Percentiles rank a stretch among this genome's conserved stretches.
Conservation (phyloP, 2,888 invertebrate genomes). For the Drosophila mercatorum region DNA sequence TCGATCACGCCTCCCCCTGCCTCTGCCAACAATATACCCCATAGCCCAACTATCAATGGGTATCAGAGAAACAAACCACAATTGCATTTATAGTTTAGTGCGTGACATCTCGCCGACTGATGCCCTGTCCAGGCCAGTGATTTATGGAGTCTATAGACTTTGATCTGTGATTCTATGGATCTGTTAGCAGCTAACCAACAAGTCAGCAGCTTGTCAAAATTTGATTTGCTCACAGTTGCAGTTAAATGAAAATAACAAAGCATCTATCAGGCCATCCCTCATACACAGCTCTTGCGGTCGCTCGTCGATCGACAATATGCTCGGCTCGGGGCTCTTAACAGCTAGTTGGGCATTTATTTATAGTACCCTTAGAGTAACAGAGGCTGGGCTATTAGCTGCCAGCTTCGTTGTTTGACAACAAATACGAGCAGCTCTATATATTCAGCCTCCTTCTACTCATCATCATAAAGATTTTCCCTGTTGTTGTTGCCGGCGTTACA, state of each 20-base stretch:
- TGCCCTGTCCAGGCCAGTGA: constrained; percentile 52
- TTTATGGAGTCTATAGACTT: constrained; percentile 47
- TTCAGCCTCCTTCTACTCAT: constrained; percentile 9
- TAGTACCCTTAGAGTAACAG: constrained; percentile 70
- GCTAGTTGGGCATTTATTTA: constrained; percentile 47
- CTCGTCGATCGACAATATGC: constrained; percentile 5
- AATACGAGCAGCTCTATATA: constrained; percentile 66
- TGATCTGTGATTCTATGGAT: constrained; percentile 10
- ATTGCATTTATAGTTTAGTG: constrained; percentile 77
- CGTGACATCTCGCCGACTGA: constrained; percentile 68
- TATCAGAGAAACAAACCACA: constrained; percentile 20
- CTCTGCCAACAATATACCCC: background rate
- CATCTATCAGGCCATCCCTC: constrained; percentile 60
- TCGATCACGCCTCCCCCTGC: too few species aligned
- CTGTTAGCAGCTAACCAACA: constrained; percentile 3
- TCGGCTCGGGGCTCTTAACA: constrained; percentile 39
- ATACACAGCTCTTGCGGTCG: constrained; percentile 7
- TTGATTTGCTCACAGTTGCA: constrained; percentile 69
- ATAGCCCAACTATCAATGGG: background rate
- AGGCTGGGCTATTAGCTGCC: constrained; percentile 69
- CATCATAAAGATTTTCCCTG: constrained; percentile 30
- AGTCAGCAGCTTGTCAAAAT: constrained; percentile 76
- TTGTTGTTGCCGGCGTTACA: constrained; percentile 74
- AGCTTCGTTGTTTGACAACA: constrained; percentile 71
- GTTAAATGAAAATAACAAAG: constrained; percentile 74